Base-by-base conservation (phyloP, 1,140 invertebrate genomes). In the Drosophila sp. region DNA sequence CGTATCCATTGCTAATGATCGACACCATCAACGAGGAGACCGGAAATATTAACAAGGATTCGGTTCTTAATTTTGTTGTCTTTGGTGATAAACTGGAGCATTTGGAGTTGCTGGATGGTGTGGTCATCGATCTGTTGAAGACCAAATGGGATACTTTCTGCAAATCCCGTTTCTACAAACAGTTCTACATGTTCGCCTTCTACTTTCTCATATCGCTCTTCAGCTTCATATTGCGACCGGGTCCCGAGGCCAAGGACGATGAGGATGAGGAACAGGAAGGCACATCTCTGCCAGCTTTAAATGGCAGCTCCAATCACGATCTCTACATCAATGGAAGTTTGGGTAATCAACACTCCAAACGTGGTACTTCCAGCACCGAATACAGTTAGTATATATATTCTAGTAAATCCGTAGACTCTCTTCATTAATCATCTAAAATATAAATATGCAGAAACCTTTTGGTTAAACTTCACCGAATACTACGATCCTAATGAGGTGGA, bases 61-160 rank as follows among this genome's bases (percentile, higher is more conserved):
- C 98, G 0, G 98, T 97, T 0, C 93, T 99, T 4, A 98, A 98
- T 94, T 94, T 99, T n/a, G 97, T 99, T n/a, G 97, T 99, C 4
- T 99, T 99, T 94, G 98, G 98, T 51, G 97, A 98, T 74, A 97
- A 97, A 93, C 95, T 97, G 72, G 97, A 97, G 91, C 98, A 99
- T 93, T 93, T 99, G 74, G 97, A 99, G 86, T 93, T 99, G 69
- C 95, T 99, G 93, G 98, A 99, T 91, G 98, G 98, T 0, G 95
- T 98, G 56, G 93, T 99, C 16, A 96, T 98, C 4, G 97, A 99
- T 92, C 94, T 99, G 7, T 92, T 99, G 7, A 96, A 98, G 90
- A 98, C 98, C 0, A 99, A 99, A 93, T 99, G 98, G 98, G 97
- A 98, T 79, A 97, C 98, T 0, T 99, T 99, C 93, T 97, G 98